phyloP scores from a whole-genome alignment of 2,113 vertebrate genomes.

The Casuarius casuarius region DNA sequence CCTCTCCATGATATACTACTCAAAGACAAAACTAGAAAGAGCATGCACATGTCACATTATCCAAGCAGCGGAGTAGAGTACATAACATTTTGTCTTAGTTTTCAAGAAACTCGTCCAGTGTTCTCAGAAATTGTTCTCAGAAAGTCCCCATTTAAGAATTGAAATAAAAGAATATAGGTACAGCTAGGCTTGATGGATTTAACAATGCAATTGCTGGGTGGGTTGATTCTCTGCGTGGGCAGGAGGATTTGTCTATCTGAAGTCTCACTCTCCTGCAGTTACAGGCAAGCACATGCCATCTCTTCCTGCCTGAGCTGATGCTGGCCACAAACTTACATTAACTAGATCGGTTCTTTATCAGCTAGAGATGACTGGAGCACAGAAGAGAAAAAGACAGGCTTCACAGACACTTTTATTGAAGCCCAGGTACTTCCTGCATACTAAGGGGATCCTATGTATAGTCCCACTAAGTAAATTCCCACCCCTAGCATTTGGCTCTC shows the following conservation, averaged over 20 bases:
- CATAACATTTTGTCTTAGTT: conserved; percentile 50
- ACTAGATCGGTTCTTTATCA: neutral
- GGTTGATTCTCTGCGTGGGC: neutral
- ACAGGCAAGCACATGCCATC: neutral
- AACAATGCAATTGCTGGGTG: neutral
- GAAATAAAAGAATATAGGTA: neutral
- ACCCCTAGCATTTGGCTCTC: neutral
- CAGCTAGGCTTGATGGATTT: neutral
- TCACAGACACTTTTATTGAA: neutral
- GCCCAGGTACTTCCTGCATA: fast-evolving
- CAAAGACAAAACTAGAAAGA: conserved; percentile 34
- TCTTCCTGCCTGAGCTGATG: neutral
- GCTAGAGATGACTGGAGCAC: neutral
- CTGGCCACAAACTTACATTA: neutral
- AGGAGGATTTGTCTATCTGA: neutral
- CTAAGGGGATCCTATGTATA: neutral
- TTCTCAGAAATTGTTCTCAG: neutral
- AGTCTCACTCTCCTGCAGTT: neutral
- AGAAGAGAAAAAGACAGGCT: neutral
- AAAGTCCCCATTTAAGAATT: neutral
- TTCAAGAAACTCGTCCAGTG: conserved; percentile 55
- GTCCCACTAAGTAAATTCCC: neutral
- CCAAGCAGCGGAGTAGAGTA: conserved; percentile 50
- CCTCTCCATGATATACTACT: conserved; percentile 33
- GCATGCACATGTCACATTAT: conserved; percentile 55